Conservation (phyloP, 2,797 vertebrate genomes). For the Sebastes oblongus region DNA sequence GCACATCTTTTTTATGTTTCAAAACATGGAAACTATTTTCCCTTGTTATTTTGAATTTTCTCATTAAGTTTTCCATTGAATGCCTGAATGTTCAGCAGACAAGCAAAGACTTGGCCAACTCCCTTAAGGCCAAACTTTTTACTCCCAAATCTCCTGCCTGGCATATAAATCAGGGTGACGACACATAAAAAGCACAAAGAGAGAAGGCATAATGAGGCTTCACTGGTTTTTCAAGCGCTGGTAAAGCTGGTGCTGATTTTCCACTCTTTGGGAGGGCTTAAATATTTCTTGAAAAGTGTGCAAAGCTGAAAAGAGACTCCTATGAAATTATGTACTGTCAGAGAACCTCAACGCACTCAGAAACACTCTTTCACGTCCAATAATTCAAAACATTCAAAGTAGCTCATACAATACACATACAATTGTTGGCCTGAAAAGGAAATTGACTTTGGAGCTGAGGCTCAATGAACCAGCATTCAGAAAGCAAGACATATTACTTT, state of each 20-base stretch:
- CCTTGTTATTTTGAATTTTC: constrained; percentile 21
- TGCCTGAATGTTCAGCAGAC: constrained; percentile 38
- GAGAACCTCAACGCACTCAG: background rate
- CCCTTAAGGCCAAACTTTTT: constrained; percentile 24
- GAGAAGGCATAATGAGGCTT: constrained; percentile 23
- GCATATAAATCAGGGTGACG: constrained; percentile 24
- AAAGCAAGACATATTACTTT: background rate
- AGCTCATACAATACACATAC: background rate
- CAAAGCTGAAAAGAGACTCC: constrained; percentile 1
- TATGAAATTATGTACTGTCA: background rate
- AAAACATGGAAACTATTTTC: constrained; percentile 31
- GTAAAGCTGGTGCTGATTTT: constrained; percentile 40
- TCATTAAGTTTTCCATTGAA: constrained; percentile 46
- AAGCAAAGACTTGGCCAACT: constrained; percentile 45
- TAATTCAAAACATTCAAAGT: constrained; percentile 4
- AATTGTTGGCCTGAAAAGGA: background rate
- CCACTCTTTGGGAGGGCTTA: constrained; percentile 11
- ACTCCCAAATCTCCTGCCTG: constrained; percentile 38
- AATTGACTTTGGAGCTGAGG: background rate
- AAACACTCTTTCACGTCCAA: background rate
- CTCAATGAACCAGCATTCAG: background rate
- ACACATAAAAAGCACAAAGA: constrained; percentile 27
- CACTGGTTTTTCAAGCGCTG: constrained; percentile 16
- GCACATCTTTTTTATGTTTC: constrained; percentile 12
- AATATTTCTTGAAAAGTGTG: background rate